A percentile compares a stretch with the other conserved stretches of the same genome.
Conservation (phyloP, 2,113 vertebrate species). For the Paramormyrops kingsleyae region DNA sequence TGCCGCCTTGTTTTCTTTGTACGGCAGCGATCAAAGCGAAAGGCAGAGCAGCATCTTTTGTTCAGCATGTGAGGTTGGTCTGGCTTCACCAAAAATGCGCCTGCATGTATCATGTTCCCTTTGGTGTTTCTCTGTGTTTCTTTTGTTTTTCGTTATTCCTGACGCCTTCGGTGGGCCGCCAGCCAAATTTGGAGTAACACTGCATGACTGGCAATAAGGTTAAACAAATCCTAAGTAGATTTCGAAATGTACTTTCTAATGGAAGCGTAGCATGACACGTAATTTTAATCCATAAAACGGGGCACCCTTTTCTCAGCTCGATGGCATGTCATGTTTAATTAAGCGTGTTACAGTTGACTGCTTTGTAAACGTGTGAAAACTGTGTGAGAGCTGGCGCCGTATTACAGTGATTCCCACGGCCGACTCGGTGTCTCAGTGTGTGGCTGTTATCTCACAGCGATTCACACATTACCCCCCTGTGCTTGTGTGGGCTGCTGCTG, state of each 20-base stretch:
- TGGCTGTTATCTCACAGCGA: not conserved
- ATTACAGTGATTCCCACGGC: not conserved
- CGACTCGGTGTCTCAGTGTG: not conserved
- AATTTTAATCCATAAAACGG: not conserved
- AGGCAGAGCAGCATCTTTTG: not conserved
- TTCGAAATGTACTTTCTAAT: not conserved
- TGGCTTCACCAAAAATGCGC: not conserved
- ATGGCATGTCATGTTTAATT: not conserved
- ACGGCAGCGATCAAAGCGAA: not conserved
- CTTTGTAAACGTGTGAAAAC: not conserved
- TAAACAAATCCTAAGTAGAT: not conserved
- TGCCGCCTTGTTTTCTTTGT: not conserved
- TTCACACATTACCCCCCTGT: not conserved
- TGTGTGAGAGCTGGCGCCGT: not conserved
- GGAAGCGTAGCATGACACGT: not conserved
- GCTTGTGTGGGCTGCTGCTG: not conserved
- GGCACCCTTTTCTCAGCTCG: not conserved
- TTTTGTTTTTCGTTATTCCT: not conserved
- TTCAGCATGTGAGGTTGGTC: not conserved
- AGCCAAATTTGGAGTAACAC: not conserved
- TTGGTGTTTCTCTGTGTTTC: not conserved
- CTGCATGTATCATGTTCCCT: not conserved
- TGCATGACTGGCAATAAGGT: not conserved
- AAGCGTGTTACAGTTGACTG: not conserved
- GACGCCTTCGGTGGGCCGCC: not conserved